phyloP scores from a whole-genome alignment of 2,113 vertebrate species.

The Brachypodius melanocephalos region DNA sequence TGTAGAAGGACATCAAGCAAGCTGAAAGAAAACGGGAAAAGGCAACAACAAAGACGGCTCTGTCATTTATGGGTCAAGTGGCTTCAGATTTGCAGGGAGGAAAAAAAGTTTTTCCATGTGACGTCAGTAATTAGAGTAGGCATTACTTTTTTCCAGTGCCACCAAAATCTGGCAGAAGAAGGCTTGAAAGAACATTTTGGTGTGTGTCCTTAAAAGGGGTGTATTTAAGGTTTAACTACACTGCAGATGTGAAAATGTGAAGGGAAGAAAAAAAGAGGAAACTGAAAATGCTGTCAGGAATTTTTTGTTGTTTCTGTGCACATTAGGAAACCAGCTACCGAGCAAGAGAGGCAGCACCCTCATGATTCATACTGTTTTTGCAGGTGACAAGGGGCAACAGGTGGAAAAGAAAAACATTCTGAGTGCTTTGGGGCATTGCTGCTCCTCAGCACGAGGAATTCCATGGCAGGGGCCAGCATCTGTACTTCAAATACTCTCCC shows the following conservation, averaged over 20 bases:
- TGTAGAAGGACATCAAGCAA: background rate
- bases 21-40: constrained; percentile 1
- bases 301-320: background rate
- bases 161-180: background rate
- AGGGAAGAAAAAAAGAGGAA: too few species aligned
- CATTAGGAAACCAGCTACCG: background rate
- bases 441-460: background rate
- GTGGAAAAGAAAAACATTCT: background rate
- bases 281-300: background rate
- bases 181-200: background rate
- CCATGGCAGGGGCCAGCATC: accelerated
- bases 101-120: background rate
- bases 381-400: background rate
- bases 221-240: background rate
- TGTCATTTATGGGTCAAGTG: background rate
- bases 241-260: background rate
- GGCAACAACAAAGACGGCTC: background rate
- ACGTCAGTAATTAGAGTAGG: background rate
- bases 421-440: background rate
- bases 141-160: background rate
- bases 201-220: background rate
- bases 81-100: background rate
- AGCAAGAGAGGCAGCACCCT: background rate
- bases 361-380: background rate
- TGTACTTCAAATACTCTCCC: background rate